Conservation (phyloP, 2,888 invertebrate species). For the Hedya salicella region DNA sequence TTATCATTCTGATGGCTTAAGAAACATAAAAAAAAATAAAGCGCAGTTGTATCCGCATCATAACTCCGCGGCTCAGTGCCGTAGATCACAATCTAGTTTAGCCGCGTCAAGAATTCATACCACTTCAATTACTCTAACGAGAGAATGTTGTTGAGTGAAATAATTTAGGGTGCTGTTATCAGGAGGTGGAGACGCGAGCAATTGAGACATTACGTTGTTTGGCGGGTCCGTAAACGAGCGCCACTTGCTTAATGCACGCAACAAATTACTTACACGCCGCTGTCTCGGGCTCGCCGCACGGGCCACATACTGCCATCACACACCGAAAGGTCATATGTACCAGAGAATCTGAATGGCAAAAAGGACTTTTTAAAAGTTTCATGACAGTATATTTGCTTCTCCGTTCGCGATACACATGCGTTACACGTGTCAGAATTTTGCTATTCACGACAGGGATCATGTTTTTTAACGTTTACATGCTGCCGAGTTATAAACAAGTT, state of each 20-base stretch:
- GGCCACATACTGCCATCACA: slow-evolving; percentile 15
- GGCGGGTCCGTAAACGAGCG: slow-evolving; percentile 55
- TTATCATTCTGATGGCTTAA: slow-evolving; percentile 32
- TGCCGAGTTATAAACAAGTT: background rate
- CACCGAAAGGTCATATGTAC: slow-evolving; percentile 9
- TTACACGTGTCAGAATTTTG: background rate
- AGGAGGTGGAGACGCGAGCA: slow-evolving; percentile 52
- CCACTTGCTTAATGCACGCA: slow-evolving; percentile 58
- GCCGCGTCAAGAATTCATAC: slow-evolving; percentile 43
- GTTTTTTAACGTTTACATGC: background rate
- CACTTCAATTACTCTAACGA: slow-evolving; percentile 55
- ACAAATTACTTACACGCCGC: slow-evolving; percentile 50
- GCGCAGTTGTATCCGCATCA: slow-evolving; percentile 20
- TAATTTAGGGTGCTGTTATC: slow-evolving; percentile 56
- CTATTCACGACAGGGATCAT: background rate
- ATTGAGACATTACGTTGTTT: slow-evolving; percentile 64
- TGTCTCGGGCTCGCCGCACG: slow-evolving; percentile 27
- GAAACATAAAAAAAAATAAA: slow-evolving; percentile 25
- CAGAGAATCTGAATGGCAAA: background rate
- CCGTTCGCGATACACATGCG: slow-evolving; percentile 9
- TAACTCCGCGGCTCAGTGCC: slow-evolving; percentile 17
- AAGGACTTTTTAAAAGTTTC: slow-evolving; percentile 1
- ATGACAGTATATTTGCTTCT: background rate
- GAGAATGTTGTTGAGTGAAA: slow-evolving; percentile 56
- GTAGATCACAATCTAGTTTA: slow-evolving; percentile 37